phyloP scores from a whole-genome alignment of 2,888 invertebrate species.

The Drepanosiphum platanoidis region DNA sequence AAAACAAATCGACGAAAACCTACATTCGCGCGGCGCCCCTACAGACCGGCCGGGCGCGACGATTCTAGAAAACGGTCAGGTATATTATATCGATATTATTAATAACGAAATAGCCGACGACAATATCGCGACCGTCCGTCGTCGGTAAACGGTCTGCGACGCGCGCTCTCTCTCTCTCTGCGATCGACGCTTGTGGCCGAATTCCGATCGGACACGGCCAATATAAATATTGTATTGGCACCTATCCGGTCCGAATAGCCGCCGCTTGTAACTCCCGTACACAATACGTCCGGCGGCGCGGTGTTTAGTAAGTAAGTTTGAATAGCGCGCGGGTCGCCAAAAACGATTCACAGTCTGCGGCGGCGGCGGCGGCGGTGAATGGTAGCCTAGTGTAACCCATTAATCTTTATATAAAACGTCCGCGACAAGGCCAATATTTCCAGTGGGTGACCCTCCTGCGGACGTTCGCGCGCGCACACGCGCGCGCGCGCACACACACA shows the following conservation, averaged over 20 bases:
- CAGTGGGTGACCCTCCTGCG: constrained; percentile 49
- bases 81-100: background rate
- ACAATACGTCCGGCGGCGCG: background rate
- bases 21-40: too few species aligned
- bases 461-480: constrained; percentile 6
- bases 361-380: too few species aligned
- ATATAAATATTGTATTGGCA: background rate
- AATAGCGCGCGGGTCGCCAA: background rate
- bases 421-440: constrained; percentile 55
- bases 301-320: background rate
- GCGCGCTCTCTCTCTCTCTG: too few species aligned
- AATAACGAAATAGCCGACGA: background rate
- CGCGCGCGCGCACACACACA: background rate
- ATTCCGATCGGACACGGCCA: background rate
- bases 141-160: background rate
- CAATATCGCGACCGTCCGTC: background rate
- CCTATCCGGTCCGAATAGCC: background rate
- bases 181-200: background rate
- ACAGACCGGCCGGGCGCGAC: too few species aligned
- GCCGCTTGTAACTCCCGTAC: background rate
- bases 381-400: constrained; percentile 19
- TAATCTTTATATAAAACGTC: constrained; percentile 59
- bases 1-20: too few species aligned
- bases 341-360: constrained; percentile 15
- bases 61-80: too few species aligned